Evolutionary conservation across 1,140 invertebrate species (phyloP), one percentile per base, ranked within the genome.

Genomic region (Heliothis virescens): DNA sequence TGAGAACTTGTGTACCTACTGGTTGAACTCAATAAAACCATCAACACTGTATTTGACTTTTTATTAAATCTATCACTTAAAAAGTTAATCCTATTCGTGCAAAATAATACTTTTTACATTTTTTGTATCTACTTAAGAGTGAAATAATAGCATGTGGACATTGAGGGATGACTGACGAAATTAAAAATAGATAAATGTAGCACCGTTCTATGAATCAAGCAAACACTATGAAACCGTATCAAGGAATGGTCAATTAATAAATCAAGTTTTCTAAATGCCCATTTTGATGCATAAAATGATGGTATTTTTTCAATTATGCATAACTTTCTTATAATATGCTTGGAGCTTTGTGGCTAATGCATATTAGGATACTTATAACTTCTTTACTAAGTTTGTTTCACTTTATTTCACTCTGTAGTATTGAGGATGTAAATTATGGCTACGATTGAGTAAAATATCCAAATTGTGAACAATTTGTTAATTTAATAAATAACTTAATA

Each of bases 401-500:
- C 41, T 26, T 67, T 65, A 65, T 77, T 77, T 77, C 74, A 77
- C 74, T 77, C 62, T 34, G 34, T 52, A 1, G 18, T 52, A 55
- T 67, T 41, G 29, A 78, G 50, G 52, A 63, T 57, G 57, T 62
- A 67, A 41, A 7, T 78, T 67, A 67, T 78, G 63, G 52, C 63
- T 67, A 78, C 47, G 41, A 78, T 69, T 67, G 75, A 78, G 62
- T 67, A 78, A 78, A 69, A 78, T 73, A 59, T 67, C 60, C 75
- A 69, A 78, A 57, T 78, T 59, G 34, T 69, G 52, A 78, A 77
- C 82, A 73, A 82, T 80, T 80, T 82, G 83, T 88, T 89, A 86
- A 83, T 87, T 87, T 86, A 91, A 92, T 93, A 92, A 93, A 93
- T 93, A 92, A 92, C 89, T 92, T 92, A 92, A 92, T 85, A 86